These are phyloP conservation scores for Heteronetta atricapilla DNA, from an alignment of 2,113 vertebrate species.

Conservation along the genomic window DNA sequence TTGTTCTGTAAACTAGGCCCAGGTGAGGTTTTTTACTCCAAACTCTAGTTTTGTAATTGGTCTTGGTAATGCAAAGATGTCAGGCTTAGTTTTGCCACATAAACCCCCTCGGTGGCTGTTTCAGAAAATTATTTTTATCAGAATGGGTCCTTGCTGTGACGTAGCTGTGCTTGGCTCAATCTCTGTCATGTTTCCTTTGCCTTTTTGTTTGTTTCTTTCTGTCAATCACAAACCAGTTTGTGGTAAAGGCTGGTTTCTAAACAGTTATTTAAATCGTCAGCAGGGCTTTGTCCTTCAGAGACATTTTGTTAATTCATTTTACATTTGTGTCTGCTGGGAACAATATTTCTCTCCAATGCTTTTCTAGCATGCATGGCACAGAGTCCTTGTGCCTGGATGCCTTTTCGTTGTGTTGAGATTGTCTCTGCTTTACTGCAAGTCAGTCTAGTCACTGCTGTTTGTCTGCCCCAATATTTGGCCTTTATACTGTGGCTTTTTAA, in stretches of 20 bases:
- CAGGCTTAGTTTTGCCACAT: background rate
- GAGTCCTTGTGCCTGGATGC: background rate
- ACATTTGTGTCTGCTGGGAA: slow-evolving; percentile 35
- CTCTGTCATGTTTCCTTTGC: slow-evolving; percentile 15
- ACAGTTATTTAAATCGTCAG: slow-evolving; percentile 10
- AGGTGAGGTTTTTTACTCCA: background rate
- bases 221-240: background rate
- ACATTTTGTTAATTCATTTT: slow-evolving; percentile 23
- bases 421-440: background rate
- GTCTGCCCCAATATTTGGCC: slow-evolving; percentile 1
- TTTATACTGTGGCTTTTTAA: background rate
- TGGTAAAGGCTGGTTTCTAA: slow-evolving; percentile 26
- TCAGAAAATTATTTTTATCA: slow-evolving; percentile 12
- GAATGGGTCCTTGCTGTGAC: slow-evolving; percentile 5
- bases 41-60: background rate
- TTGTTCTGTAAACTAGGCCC: background rate
- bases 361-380: rapidly evolving
- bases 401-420: background rate
- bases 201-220: slow-evolving; percentile 22
- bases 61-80: slow-evolving; percentile 6
- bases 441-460: background rate
- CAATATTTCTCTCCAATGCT: background rate
- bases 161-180: background rate
- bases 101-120: background rate
- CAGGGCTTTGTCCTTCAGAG: slow-evolving; percentile 27